Evolutionary conservation across 2,113 vertebrate genomes (phyloP).

Genomic region (Herpetotheres cachinnans): DNA sequence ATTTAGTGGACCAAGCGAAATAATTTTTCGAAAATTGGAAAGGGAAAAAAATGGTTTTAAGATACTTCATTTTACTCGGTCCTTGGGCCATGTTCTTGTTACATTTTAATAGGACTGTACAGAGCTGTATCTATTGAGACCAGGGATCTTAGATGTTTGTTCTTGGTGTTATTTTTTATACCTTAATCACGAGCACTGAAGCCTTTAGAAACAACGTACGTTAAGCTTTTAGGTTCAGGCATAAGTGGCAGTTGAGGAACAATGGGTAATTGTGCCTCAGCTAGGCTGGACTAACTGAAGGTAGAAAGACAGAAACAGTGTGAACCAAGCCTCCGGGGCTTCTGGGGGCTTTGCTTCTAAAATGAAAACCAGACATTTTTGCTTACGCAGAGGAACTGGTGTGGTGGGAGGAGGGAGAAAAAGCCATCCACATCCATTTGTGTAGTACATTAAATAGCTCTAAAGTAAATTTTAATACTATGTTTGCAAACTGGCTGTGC

Average conservation of each 20-base stretch:
- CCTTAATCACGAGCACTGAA: not conserved
- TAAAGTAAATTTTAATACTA: no score
- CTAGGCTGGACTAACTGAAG: not conserved
- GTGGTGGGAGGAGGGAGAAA: fast-evolving
- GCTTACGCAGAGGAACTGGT: not conserved
- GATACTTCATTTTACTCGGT: not conserved
- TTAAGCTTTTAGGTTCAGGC: not conserved
- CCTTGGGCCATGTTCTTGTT: not conserved
- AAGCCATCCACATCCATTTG: not conserved
- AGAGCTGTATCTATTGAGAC: not conserved
- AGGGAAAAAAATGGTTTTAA: not conserved
- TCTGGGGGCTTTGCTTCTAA: not conserved
- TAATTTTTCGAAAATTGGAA: not conserved
- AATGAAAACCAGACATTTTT: not conserved
- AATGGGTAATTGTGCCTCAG: not conserved
- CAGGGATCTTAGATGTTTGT: not conserved
- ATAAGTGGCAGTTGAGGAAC: not conserved
- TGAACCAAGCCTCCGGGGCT: not conserved
- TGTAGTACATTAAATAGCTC: no score
- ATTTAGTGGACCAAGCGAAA: not conserved
- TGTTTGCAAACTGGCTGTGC: not conserved
- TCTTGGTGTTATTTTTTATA: not conserved
- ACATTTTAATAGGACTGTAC: not conserved
- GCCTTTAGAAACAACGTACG: not conserved
- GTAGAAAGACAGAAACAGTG: not conserved